These are phyloP conservation scores for Drepana falcataria DNA, from an alignment of 2,888 invertebrate species.

Conservation along the genomic window DNA sequence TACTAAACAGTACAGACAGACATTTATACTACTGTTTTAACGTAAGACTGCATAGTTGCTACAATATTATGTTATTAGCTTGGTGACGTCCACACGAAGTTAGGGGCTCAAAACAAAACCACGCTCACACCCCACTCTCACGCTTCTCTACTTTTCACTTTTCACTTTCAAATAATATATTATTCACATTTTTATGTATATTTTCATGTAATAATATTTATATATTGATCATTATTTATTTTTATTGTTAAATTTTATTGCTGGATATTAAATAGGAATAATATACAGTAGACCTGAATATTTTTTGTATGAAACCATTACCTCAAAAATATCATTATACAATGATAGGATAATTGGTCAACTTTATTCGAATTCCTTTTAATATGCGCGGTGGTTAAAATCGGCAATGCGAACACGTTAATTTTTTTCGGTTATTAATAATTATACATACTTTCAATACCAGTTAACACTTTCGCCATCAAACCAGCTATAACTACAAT, in stretches of 20 bases:
- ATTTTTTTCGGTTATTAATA: conserved; percentile 6
- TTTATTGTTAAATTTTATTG: not conserved
- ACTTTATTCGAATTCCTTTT: too few species aligned
- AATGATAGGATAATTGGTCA: too few species aligned
- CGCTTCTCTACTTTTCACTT: not conserved
- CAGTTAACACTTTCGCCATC: conserved; percentile 15
- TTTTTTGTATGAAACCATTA: too few species aligned
- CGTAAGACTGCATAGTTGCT: too few species aligned
- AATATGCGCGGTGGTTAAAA: not conserved
- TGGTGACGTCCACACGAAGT: conserved; percentile 20
- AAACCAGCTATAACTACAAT: not conserved
- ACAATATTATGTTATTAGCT: not conserved
- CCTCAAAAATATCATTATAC: too few species aligned
- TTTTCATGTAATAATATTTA: not conserved
- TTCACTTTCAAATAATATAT: not conserved
- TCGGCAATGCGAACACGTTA: not conserved
- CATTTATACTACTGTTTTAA: too few species aligned
- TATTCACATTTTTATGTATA: not conserved
- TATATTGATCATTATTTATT: not conserved
- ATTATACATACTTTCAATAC: conserved; percentile 22
- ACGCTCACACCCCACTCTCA: not conserved
- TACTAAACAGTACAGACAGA: too few species aligned
- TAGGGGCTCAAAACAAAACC: not conserved
- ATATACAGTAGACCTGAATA: too few species aligned
- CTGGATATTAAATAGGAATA: too few species aligned